A percentile compares a stretch with the other conserved stretches of the same genome.
Conservation (phyloP, 1,140 invertebrate species). For the Drosophila santomea region DNA sequence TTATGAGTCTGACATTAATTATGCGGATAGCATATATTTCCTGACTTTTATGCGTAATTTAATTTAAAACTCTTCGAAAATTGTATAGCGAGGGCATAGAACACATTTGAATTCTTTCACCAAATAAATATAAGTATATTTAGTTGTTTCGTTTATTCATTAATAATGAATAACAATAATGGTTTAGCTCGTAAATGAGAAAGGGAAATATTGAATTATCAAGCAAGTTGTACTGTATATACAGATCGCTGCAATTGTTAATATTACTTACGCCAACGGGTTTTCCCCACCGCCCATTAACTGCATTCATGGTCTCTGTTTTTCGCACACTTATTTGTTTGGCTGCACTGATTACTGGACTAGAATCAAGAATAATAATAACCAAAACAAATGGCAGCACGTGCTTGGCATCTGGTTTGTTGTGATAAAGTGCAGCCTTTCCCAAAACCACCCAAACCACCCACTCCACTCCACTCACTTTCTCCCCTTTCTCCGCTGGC, state of each 20-base stretch:
- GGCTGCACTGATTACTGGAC: constrained; percentile 9
- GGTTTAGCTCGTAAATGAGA: too few species aligned
- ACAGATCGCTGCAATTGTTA: neutral
- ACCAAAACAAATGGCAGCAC: constrained; percentile 20
- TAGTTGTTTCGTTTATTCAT: neutral
- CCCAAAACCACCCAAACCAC: neutral
- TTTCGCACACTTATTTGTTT: constrained; percentile 2
- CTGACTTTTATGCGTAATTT: neutral
- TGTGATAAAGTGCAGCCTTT: constrained; percentile 17
- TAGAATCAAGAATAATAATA: constrained; percentile 15
- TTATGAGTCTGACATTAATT: too few species aligned
- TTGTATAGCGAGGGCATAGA: too few species aligned
- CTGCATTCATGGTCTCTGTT: neutral
- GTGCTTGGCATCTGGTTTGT: constrained; percentile 36
- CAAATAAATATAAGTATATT: neutral
- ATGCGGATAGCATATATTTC: neutral
- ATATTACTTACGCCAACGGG: neutral
- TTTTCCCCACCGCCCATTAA: neutral
- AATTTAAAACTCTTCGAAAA: too few species aligned
- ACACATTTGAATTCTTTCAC: neutral
- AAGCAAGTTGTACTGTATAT: neutral
- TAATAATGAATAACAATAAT: neutral
- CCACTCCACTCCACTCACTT: neutral
- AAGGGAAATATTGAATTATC: neutral
- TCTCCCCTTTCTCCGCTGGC: constrained; percentile 5